Base-by-base conservation (phyloP, 64 coral and sea anemone genomes). In the Dendrophyllia cribrosa region DNA sequence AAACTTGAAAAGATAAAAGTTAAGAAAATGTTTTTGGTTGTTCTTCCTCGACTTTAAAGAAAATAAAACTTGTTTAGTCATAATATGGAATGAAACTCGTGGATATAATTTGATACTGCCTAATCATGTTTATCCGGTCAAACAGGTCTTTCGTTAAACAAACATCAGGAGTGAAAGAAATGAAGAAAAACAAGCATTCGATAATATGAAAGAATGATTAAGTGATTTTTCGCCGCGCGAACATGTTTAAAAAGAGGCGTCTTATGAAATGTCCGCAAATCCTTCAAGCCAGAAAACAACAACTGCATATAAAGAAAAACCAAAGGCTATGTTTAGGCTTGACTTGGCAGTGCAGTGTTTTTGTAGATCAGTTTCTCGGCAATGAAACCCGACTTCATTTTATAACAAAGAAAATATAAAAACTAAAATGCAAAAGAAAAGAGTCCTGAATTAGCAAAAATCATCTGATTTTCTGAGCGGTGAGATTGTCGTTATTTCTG, bases 121-220 rank as follows among this genome's bases (percentile, higher is more conserved):
- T 68, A 84, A 66, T 84, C 45, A 65, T 66, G 62, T 84, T 84
- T 84, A 59, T 68, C 44, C 4, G 61, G 46, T 45, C 46, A 84
- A 83, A 68, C 62, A 67, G 60, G 62, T 84, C 46, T 6, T 47
- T 68, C 9, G 49, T 44, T 21, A 84, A 65, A 84, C 47, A 84
- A 47, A 67, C 16, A 67, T 51, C 51, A 6, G 67, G 9, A 84
- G 2, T 3, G 24, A 6, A 47, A 1, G 44, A 20, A 76, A 20
- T 17, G 13, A 76, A 12, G 12, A 67, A 67, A 50, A 12, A n/a
- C 15, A 11, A 22, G 43, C 26, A 14, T 13, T 0, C 3, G 6
- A 16, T 20, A 67, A 25, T 4, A 9, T 22, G 9, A 67, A n/a
- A 24, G 15, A 23, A 66, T 22, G 17, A 26, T 44, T 51, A 45